Conservation (phyloP, 1,140 invertebrate genomes). For the Cheumatopsyche charites region DNA sequence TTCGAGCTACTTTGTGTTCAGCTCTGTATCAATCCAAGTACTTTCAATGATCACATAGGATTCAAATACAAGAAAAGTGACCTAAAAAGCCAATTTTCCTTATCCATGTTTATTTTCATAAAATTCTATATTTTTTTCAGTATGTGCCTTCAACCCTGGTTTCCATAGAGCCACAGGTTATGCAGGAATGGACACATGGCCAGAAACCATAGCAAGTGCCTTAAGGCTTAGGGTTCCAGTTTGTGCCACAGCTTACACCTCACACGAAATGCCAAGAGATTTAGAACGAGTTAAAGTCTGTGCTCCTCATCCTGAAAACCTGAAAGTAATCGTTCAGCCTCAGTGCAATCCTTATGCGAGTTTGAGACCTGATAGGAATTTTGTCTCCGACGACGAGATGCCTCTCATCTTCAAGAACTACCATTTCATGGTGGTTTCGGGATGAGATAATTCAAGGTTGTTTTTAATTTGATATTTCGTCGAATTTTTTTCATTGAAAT, state of each 20-base stretch:
- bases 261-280: conserved; percentile 68
- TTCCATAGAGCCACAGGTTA: conserved; percentile 70
- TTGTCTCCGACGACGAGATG: conserved; percentile 71
- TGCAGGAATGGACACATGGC: conserved; percentile 69
- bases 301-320: conserved; percentile 50
- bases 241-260: conserved; percentile 69
- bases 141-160: conserved; percentile 75
- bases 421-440: conserved; percentile 58
- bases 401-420: conserved; percentile 77
- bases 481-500: no score
- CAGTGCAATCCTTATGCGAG: conserved; percentile 69
- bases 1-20: no score
- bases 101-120: no score
- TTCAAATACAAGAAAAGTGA: no score
- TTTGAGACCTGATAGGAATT: conserved; percentile 73
- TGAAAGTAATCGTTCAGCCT: conserved; percentile 58
- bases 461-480: no score
- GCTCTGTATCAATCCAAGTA: no score
- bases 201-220: conserved; percentile 64
- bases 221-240: conserved; percentile 63
- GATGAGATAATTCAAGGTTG: neutral
- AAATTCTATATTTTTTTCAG: conserved; percentile 55
- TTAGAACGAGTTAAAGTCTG: conserved; percentile 60
- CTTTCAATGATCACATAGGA: no score
- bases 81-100: no score